Conservation (phyloP, 53 echinoderm and acorn worm genomes). For the Hippasteria phrygiana region DNA sequence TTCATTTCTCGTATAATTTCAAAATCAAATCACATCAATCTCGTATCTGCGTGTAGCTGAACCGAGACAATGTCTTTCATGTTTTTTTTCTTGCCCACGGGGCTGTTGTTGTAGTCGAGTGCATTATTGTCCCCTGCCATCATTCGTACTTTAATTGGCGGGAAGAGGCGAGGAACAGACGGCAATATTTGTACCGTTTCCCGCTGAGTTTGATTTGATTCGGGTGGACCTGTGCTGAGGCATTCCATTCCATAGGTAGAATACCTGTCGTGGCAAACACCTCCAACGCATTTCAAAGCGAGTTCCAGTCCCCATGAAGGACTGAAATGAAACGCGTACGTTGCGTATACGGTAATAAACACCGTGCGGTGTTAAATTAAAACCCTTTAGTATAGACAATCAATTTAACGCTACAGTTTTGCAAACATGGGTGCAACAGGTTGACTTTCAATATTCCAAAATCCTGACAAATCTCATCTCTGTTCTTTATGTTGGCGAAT, state of each 20-base stretch:
- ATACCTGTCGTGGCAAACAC: background rate
- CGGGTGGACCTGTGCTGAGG: background rate
- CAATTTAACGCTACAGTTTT: no score
- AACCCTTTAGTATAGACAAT: no score
- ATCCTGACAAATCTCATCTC: no score
- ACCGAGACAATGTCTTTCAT: background rate
- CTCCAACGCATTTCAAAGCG: background rate
- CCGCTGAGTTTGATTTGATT: background rate
- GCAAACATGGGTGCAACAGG: no score
- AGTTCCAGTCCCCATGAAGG: background rate
- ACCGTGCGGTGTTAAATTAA: no score
- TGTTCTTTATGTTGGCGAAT: no score
- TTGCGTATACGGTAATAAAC: no score
- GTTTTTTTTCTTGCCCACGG: background rate
- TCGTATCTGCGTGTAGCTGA: background rate
- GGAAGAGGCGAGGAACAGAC: background rate
- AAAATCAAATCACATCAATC: background rate
- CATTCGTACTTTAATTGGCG: background rate
- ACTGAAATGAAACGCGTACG: no score
- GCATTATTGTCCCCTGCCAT: background rate
- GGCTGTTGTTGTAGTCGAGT: slow-evolving; percentile 24
- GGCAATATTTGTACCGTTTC: background rate
- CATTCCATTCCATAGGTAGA: background rate
- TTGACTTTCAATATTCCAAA: no score
- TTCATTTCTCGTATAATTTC: background rate